Conservation (phyloP, 2,888 invertebrate species). For the Sphaerophoria rueppellii region DNA sequence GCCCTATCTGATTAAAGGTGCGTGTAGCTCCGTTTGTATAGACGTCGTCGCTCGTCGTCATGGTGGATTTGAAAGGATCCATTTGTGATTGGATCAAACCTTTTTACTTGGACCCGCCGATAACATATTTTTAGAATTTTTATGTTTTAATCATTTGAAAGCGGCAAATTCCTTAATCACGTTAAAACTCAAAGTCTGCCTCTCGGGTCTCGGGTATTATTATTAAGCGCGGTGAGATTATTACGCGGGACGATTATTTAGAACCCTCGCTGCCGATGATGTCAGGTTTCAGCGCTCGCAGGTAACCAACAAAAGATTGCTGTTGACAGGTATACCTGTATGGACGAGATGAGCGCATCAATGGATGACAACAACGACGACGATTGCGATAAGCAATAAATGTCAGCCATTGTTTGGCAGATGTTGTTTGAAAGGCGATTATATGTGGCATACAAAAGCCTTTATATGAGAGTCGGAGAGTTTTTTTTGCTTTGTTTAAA, state of each 20-base stretch:
- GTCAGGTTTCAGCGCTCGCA: constrained; percentile 41
- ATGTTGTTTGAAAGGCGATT: constrained; percentile 33
- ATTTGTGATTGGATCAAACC: constrained; percentile 2
- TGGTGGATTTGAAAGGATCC: constrained; percentile 49
- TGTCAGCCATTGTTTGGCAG: constrained; percentile 70
- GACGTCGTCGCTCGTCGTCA: constrained; percentile 15
- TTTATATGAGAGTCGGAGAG: too few relatives aligned
- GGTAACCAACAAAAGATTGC: constrained; percentile 36
- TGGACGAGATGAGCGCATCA: constrained; percentile 48
- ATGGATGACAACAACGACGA: constrained; percentile 62
- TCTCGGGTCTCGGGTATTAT: too few relatives aligned
- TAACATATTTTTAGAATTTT: constrained; percentile 44
- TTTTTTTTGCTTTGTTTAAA: too few relatives aligned
- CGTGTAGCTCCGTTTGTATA: neutral
- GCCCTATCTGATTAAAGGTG: constrained; percentile 22
- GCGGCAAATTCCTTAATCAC: constrained; percentile 62
- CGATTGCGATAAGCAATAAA: constrained; percentile 45
- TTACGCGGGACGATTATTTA: neutral
- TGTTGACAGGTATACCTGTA: constrained; percentile 69
- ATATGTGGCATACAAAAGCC: too few relatives aligned
- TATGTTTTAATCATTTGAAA: constrained; percentile 65
- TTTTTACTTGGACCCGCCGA: neutral
- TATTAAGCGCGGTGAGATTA: constrained; percentile 39
- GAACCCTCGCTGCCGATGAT: neutral
- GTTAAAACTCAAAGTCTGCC: constrained; percentile 38